Percentiles rank a stretch among this genome's conserved stretches.
phyloP scores from a whole-genome alignment of 2,797 vertebrate genomes.

The Myotis daubentonii region DNA sequence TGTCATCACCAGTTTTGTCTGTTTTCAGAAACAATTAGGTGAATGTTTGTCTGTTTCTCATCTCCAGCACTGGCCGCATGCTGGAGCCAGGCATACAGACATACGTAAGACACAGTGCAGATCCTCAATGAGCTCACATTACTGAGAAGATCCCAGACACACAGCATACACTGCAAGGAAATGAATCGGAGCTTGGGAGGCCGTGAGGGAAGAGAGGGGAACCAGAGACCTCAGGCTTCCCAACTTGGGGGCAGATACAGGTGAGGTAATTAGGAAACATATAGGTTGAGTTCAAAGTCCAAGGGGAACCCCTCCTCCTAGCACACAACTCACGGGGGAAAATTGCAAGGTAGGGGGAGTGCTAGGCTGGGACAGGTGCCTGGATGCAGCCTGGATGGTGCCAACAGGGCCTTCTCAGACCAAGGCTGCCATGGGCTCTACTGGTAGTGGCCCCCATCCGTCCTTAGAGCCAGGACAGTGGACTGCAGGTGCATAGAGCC shows the following conservation, averaged over 20 bases:
- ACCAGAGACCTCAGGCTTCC: not conserved
- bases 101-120: not conserved
- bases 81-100: not conserved
- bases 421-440: not conserved
- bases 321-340: not conserved
- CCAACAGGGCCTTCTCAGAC: not conserved
- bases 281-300: not conserved
- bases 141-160: not conserved
- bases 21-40: not conserved
- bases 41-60: not conserved
- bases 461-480: not conserved
- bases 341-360: not conserved
- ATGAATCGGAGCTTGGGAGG: not conserved
- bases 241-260: not conserved
- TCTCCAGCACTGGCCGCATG: not conserved
- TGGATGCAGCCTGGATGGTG: not conserved
- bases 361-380: not conserved
- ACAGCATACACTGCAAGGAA: not conserved
- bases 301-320: not conserved
- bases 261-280: not conserved
- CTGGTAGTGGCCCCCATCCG: fast-evolving
- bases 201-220: not conserved
- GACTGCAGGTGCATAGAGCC: fast-evolving
- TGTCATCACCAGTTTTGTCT: not conserved
- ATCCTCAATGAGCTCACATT: not conserved